Evolutionary conservation across 1,140 invertebrate species (phyloP).

Genomic region (Drosophila ironensis): DNA sequence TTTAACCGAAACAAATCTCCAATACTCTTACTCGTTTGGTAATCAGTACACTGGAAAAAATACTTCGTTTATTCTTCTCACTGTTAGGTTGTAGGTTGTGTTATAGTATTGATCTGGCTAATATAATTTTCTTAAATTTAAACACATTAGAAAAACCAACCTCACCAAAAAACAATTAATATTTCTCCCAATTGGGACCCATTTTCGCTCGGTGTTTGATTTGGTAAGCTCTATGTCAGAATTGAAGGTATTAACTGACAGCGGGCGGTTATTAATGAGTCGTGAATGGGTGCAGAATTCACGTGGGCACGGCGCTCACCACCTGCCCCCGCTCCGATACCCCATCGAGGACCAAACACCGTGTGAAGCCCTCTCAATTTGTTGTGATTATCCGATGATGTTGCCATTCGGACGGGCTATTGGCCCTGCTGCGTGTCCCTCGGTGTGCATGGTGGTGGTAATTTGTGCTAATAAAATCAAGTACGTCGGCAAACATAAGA

Average conservation of each 20-base stretch:
- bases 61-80: no score
- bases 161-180: no score
- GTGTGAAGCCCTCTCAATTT: conserved; percentile 64
- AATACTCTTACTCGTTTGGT: conserved; percentile 4
- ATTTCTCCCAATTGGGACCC: not conserved
- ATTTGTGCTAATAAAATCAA: conserved; percentile 81
- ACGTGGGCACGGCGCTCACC: conserved; percentile 18
- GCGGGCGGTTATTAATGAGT: conserved; percentile 78
- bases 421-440: conserved; percentile 20
- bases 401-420: conserved; percentile 36
- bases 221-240: not conserved
- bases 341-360: not conserved
- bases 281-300: conserved; percentile 40
- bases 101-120: no score
- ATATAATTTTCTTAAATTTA: no score
- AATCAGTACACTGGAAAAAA: conserved; percentile 8
- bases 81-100: no score
- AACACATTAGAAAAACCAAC: no score
- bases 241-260: conserved; percentile 52
- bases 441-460: conserved; percentile 59
- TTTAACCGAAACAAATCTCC: not conserved
- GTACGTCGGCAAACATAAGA: conserved; percentile 66
- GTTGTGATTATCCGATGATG: conserved; percentile 68
- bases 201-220: not conserved
- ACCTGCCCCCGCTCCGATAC: conserved; percentile 6